phyloP scores from a whole-genome alignment of 2,797 vertebrate species.

The Acridotheres tristis region DNA sequence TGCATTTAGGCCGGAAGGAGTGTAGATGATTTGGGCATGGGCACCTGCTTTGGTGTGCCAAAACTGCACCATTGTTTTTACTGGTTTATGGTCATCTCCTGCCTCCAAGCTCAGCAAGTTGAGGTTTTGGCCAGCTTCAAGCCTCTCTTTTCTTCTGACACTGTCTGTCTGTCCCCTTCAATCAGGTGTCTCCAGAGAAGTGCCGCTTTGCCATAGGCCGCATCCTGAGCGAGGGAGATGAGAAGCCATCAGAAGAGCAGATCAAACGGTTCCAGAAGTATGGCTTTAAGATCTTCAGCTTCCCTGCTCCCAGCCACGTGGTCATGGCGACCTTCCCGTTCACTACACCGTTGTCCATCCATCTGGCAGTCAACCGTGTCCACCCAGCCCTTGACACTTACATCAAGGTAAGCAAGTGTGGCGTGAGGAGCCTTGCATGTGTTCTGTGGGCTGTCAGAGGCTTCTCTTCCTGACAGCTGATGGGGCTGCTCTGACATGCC shows the following conservation, averaged over 20 bases:
- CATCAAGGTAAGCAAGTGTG: slow-evolving; percentile 84
- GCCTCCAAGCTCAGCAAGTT: background rate
- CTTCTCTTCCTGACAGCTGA: background rate
- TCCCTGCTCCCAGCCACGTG: slow-evolving; percentile 87
- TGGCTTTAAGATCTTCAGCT: slow-evolving; percentile 88
- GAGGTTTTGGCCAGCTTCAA: background rate
- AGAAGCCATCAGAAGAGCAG: slow-evolving; percentile 78
- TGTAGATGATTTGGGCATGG: background rate
- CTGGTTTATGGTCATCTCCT: background rate
- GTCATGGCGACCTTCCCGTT: slow-evolving; percentile 87
- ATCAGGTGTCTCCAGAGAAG: slow-evolving; percentile 82
- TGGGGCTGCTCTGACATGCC: background rate
- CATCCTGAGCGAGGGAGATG: slow-evolving; percentile 87
- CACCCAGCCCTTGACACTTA: slow-evolving; percentile 84
- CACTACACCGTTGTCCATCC: slow-evolving; percentile 80
- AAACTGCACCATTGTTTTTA: background rate
- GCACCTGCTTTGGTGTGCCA: background rate
- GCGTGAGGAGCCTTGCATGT: background rate
- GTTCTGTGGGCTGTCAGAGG: background rate
- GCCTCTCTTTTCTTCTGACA: background rate
- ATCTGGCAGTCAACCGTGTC: slow-evolving; percentile 82
- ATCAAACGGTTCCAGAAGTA: slow-evolving; percentile 82
- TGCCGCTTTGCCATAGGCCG: slow-evolving; percentile 86
- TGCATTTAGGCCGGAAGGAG: background rate
- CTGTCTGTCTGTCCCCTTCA: background rate